Evolutionary conservation across 2,113 vertebrate genomes (phyloP).

Genomic region (Percopsis transmontana): DNA sequence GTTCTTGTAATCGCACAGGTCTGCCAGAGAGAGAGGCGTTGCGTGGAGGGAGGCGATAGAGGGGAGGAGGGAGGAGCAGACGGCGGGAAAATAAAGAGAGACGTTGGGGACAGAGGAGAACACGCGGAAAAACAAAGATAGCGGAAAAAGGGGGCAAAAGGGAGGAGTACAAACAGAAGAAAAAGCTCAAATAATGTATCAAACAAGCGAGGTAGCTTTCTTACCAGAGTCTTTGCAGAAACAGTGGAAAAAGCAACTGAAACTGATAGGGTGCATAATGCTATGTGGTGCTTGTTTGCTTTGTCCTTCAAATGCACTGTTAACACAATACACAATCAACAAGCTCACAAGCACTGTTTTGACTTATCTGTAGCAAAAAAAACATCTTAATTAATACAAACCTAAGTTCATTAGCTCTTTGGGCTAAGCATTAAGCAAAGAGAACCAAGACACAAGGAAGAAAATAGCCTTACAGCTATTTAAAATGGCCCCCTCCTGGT

Average conservation of each 20-base stretch:
- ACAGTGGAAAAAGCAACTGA: constrained; percentile 53
- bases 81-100: constrained; percentile 35
- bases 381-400: constrained; percentile 13
- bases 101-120: constrained; percentile 58
- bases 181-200: constrained; percentile 68
- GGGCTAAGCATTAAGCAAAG: constrained; percentile 36
- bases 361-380: constrained; percentile 23
- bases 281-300: constrained; percentile 5
- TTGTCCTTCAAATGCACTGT: constrained; percentile 21
- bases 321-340: constrained; percentile 9
- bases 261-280: constrained; percentile 37
- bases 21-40: constrained; percentile 78
- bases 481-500: constrained; percentile 50
- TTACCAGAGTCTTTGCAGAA: constrained; percentile 58
- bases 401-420: neutral
- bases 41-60: constrained; percentile 62
- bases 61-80: constrained; percentile 38
- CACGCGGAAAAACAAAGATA: constrained; percentile 57
- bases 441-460: constrained; percentile 42
- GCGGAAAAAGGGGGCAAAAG: constrained; percentile 17
- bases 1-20: constrained; percentile 87
- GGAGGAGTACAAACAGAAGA: constrained; percentile 48
- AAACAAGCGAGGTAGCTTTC: constrained; percentile 54
- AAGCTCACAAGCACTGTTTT: constrained; percentile 53
- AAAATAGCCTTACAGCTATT: constrained; percentile 14